These are phyloP conservation scores for Etia nguti DNA, from an alignment of 2,113 vertebrate genomes.

Conservation along the genomic window DNA sequence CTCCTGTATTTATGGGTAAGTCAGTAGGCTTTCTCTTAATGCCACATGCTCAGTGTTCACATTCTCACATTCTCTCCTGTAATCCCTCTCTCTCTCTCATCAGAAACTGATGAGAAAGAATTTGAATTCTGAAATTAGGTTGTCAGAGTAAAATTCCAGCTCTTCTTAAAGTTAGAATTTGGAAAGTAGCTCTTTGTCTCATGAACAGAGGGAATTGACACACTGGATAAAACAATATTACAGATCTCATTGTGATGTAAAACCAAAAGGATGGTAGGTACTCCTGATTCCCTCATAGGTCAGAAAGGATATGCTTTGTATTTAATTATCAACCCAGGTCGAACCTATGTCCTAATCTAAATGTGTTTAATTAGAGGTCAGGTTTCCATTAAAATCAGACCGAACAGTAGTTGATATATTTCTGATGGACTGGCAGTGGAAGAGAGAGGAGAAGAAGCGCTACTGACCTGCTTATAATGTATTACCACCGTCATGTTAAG, in stretches of 20 bases:
- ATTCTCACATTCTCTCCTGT: not conserved
- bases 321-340: not conserved
- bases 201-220: not conserved
- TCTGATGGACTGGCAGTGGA: not conserved
- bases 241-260: not conserved
- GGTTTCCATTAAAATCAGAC: not conserved
- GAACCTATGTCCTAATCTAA: not conserved
- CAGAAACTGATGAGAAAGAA: not conserved
- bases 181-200: not conserved
- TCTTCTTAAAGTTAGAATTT: not conserved
- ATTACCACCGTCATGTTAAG: too few relatives aligned
- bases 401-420: not conserved
- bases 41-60: not conserved
- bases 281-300: not conserved
- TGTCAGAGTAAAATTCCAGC: not conserved
- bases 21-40: not conserved
- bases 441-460: not conserved
- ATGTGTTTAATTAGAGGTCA: not conserved
- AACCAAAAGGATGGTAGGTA: not conserved
- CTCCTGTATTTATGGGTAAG: constrained; percentile 99
- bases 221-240: not conserved
- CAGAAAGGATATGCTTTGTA: not conserved
- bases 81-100: not conserved
- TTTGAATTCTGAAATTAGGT: not conserved
- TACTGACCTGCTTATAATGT: not conserved